phyloP scores from a whole-genome alignment of 2,113 vertebrate species.

The Passer domesticus region DNA sequence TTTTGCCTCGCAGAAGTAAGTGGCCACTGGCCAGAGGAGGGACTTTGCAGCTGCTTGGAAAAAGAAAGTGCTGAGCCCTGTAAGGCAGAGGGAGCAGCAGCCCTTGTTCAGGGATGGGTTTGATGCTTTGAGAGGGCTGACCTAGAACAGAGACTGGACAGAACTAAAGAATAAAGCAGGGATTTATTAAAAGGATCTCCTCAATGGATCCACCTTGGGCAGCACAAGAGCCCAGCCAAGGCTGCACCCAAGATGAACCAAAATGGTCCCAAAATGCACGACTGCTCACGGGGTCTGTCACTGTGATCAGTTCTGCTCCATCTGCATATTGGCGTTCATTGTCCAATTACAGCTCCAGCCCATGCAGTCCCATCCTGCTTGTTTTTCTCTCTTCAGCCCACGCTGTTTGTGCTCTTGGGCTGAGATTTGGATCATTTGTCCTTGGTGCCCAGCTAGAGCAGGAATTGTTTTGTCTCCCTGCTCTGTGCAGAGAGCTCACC shows the following conservation, averaged over 20 bases:
- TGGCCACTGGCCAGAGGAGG: neutral
- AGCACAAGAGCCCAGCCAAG: neutral
- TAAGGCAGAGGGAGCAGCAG: neutral
- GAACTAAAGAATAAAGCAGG: neutral
- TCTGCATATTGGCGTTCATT: neutral
- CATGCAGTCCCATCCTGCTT: neutral
- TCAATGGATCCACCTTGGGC: neutral
- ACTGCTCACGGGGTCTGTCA: neutral
- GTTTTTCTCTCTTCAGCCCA: neutral
- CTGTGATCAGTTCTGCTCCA: neutral
- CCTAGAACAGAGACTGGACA: neutral
- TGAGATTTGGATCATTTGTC: too few relatives aligned
- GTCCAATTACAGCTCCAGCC: neutral
- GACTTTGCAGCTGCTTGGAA: neutral
- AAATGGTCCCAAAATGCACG: neutral
- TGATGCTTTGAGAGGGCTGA: accelerated
- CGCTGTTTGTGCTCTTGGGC: neutral
- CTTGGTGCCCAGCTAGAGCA: too few relatives aligned
- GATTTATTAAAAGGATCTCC: neutral
- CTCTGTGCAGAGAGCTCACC: neutral
- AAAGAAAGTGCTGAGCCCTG: neutral
- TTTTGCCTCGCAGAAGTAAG: neutral
- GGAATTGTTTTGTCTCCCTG: too few relatives aligned
- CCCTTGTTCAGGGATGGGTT: neutral
- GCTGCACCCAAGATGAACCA: neutral